phyloP scores from a whole-genome alignment of 2,113 vertebrate species.

The Arenaria interpres region DNA sequence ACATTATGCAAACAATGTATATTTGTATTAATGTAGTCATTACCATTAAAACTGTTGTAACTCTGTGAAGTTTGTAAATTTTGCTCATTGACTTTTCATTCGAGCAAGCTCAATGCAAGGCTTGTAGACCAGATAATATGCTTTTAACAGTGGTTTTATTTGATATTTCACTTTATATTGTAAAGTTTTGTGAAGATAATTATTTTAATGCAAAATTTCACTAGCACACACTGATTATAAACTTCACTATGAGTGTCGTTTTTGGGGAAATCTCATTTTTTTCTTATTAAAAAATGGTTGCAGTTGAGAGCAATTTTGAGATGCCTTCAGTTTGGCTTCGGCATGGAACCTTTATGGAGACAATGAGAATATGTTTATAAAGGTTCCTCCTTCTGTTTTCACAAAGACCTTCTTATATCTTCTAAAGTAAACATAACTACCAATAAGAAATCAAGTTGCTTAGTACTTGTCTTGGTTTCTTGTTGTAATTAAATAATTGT shows the following conservation, averaged over 20 bases:
- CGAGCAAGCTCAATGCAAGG: not conserved
- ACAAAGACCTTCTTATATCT: not conserved
- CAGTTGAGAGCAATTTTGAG: not conserved
- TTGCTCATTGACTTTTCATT: not conserved
- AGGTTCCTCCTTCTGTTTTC: not conserved
- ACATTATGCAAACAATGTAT: not conserved
- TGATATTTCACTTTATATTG: not conserved
- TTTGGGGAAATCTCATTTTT: not conserved
- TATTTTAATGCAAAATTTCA: not conserved
- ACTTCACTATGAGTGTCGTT: not conserved
- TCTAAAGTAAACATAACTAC: not conserved
- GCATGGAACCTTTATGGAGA: not conserved
- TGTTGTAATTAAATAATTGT: conserved; percentile 23
- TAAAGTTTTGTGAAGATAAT: not conserved
- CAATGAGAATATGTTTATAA: not conserved
- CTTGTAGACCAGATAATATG: not conserved
- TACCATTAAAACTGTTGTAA: not conserved
- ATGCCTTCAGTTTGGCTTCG: not conserved
- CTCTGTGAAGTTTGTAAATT: not conserved
- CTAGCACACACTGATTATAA: not conserved
- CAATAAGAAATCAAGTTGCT: not conserved
- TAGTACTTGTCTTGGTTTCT: not conserved
- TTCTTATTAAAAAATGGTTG: not conserved
- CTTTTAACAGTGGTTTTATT: not conserved
- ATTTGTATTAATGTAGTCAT: not conserved